These are phyloP conservation scores for Salvelinus namaycush DNA, from an alignment of 2,113 vertebrate species.

Conservation along the genomic window DNA sequence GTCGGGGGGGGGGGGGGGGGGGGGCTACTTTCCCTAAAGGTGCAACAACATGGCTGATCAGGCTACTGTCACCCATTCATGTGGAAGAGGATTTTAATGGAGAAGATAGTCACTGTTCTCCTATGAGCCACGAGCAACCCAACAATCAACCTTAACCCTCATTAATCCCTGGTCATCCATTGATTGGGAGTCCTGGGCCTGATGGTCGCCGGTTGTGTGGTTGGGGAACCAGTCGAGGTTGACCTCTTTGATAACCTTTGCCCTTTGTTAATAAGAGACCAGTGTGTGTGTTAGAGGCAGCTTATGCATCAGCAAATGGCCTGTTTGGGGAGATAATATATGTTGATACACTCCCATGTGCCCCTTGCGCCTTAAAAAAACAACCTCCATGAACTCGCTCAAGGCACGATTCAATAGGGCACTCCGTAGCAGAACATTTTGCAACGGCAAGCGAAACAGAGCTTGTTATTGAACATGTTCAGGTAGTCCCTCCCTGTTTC, in stretches of 20 bases:
- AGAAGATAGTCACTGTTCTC: constrained; percentile 29
- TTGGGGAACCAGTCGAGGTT: constrained; percentile 4
- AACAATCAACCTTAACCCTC: neutral
- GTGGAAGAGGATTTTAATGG: constrained; percentile 32
- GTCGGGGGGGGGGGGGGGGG: neutral
- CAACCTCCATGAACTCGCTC: neutral
- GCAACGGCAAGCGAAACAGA: no score
- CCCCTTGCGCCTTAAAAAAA: neutral
- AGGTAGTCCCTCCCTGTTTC: no score
- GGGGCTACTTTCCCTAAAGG: neutral
- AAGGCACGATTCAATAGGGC: neutral
- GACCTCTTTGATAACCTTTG: neutral
- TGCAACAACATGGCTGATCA: neutral
- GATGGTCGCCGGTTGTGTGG: neutral
- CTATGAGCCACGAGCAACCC: neutral
- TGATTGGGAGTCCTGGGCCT: constrained; percentile 11
- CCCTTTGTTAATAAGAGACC: neutral
- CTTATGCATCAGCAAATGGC: no score
- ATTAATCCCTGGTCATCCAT: constrained; percentile 39
- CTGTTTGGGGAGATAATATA: neutral
- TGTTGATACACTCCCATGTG: neutral
- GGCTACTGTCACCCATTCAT: constrained; percentile 8
- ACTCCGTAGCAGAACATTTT: no score
- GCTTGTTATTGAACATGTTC: no score
- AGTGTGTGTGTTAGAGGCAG: neutral